Evolutionary conservation across 2,888 invertebrate genomes (phyloP).

Genomic region (Cantharis lateralis): DNA sequence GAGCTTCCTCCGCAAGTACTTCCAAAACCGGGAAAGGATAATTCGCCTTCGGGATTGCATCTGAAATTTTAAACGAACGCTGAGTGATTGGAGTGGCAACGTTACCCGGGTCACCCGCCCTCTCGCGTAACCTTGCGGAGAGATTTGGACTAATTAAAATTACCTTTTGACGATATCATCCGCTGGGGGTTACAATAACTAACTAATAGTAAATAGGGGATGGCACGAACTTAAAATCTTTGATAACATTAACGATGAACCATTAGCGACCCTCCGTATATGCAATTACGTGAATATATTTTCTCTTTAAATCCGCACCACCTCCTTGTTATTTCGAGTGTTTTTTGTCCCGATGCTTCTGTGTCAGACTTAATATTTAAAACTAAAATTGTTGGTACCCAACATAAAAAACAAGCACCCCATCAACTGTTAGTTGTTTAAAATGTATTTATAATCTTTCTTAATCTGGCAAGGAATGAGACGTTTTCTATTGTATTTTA

Average conservation of each 20-base stretch:
- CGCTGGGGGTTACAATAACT: conserved; percentile 3
- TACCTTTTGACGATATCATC: background rate
- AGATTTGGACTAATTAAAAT: background rate
- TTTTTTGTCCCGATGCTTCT: background rate
- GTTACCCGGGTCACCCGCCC: background rate
- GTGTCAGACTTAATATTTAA: background rate
- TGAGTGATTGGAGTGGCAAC: no score
- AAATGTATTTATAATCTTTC: conserved; percentile 52
- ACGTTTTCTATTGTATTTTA: conserved; percentile 36
- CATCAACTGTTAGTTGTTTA: conserved; percentile 52
- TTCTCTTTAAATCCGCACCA: background rate
- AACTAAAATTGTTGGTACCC: background rate
- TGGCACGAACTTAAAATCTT: conserved; percentile 35
- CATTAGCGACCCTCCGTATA: conserved; percentile 34
- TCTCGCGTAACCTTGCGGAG: background rate
- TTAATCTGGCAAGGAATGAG: conserved; percentile 55
- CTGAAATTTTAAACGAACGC: conserved; percentile 44
- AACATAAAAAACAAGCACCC: conserved; percentile 27
- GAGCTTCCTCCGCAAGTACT: conserved; percentile 61
- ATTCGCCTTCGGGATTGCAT: conserved; percentile 63
- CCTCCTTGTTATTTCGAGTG: background rate
- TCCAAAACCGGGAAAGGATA: conserved; percentile 64
- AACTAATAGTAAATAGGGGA: conserved; percentile 25
- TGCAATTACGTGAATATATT: conserved; percentile 14
- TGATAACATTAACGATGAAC: conserved; percentile 43